Base-by-base conservation (phyloP, 2,888 invertebrate species). In the Orthosia gothica region DNA sequence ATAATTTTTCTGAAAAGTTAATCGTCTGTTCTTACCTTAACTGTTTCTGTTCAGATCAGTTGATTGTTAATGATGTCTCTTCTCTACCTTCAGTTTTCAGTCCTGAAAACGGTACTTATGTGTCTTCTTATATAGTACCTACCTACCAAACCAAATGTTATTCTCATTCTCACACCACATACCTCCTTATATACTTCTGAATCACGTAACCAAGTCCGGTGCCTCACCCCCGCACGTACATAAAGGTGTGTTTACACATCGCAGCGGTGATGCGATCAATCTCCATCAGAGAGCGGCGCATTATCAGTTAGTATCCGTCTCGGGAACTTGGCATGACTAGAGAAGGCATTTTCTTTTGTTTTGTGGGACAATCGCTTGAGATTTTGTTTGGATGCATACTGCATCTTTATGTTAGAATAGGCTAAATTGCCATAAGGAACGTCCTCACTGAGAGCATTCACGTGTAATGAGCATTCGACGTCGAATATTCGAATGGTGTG, bases 291-390 rank as follows among this genome's bases (percentile, higher is more conserved):
- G 83, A 90, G 89, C 93, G 91, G 83, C 90, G 88, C 91, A 92
- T 93, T 95, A 95, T 95, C 95, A 91, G 88, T 85, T 88, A 91
- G 92, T 93, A 95, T 93, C 94, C 94, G 94, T 92, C 91, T 92
- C 84, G 88, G 79, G 82, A 72, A 63, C 62, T 76, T 80, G 23
- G 74, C 72, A 88, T 18, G 62, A 81, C 5, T 91, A 94, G 94
- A 94, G 65, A 2, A 1, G 80, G 64, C 83, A 52, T 59, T 65
- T 2, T 55, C 0, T 5, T 13, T 13, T 45, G 9, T 5, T 70
- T 40, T 40, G 40, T 32, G 32, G 32, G 32, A 32, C 5, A 5
- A 32, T 32, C 32, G 32, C 26, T 26, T 26, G 26, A 4, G 26
- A 26, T 32, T 32, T 7, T 32, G 32, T 7, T 32, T 32, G 26